These are phyloP conservation scores for Chirona hameri DNA, from an alignment of 2,888 invertebrate genomes.

Conservation along the genomic window DNA sequence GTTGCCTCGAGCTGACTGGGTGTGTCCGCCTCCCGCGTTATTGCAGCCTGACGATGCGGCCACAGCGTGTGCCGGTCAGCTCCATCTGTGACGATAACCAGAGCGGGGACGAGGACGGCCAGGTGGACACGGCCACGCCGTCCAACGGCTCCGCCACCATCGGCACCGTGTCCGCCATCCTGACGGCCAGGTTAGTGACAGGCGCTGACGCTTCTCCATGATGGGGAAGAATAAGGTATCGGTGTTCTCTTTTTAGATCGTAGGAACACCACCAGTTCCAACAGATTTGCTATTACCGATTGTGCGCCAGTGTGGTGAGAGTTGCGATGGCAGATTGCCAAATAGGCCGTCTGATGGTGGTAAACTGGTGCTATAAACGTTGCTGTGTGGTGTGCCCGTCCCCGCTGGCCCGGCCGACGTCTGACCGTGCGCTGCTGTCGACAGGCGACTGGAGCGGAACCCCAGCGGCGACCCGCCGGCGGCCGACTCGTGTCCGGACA, in stretches of 20 bases:
- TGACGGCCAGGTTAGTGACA: not conserved
- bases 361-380: no score
- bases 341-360: no score
- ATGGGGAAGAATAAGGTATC: no score
- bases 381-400: no score
- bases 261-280: no score
- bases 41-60: not conserved
- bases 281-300: no score
- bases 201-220: not conserved
- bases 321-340: no score
- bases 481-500: not conserved
- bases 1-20: no score
- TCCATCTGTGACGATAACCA: not conserved
- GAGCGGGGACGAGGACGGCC: not conserved
- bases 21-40: not conserved
- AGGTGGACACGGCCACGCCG: not conserved
- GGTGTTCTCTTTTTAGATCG: no score
- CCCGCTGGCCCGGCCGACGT: no score
- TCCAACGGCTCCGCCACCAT: not conserved
- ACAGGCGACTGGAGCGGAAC: not conserved
- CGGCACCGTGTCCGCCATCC: not conserved
- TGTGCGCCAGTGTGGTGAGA: no score
- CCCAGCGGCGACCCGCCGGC: not conserved
- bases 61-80: slow-evolving; percentile 9
- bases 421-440: not conserved